Evolutionary conservation across 1,140 invertebrate genomes (phyloP), one percentile per base, ranked within the genome.

Genomic region (Pseudomyrmex cubaensis): DNA sequence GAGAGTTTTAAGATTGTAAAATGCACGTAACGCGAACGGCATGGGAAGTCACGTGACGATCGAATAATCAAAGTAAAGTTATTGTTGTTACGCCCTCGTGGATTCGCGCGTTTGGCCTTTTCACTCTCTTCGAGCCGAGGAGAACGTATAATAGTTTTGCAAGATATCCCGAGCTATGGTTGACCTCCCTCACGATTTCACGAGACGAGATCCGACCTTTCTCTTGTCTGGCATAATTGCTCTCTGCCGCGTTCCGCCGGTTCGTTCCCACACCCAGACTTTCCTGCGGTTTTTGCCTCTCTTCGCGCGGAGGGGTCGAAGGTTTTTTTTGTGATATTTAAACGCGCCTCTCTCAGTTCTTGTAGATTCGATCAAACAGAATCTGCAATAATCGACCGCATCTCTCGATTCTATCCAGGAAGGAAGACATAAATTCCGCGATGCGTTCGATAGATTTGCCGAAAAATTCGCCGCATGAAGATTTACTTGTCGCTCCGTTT

Each of bases 151-250:
- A 25, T 25, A 20, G 15, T 70, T 77, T 56, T 54, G 69, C 4
- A 59, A 84, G 82, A 88, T 63, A 64, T 70, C 72, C 46, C 69
- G 61, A 64, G 70, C 35, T 70, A 73, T 46, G 86, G 56, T 83
- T 74, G 73, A 78, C 86, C 86, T 85, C 86, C 57, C 64, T 62
- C 63, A 35, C 35, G 76, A 76, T 84, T 85, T 72, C 8, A 54
- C 20, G 57, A 73, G 64, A 54, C 73, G 52, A 66, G 56, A 73
- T 46, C 61, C 48, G 59, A 85, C 54, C 82, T 70, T 77, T 87
- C 82, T 85, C 83, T 88, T 83, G 61, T 74, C 76, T 54, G 13
- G 72, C 48, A 76, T 85, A 88, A 88, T 88, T 72, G 63, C 80
- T 83, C 80, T 78, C 85, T 76, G 50, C 70, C 70, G 54, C 64